These are phyloP conservation scores for Thalassarche chlororhynchos DNA, from an alignment of 2,113 vertebrate genomes.

Conservation along the genomic window DNA sequence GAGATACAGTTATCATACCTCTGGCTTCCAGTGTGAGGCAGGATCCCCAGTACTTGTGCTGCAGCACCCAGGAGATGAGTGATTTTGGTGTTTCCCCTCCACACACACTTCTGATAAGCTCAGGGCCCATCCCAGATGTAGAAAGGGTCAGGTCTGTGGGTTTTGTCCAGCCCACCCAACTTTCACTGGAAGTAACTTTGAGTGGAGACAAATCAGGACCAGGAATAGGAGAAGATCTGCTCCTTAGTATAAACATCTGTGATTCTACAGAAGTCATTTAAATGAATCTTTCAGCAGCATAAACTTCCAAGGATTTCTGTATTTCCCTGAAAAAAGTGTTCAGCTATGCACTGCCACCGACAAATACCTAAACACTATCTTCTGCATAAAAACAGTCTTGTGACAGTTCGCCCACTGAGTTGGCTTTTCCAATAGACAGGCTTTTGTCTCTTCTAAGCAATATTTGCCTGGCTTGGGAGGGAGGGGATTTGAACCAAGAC, in stretches of 20 bases:
- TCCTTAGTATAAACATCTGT: background rate
- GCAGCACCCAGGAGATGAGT: background rate
- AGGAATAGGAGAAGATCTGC: background rate
- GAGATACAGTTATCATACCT: background rate
- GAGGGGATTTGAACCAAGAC: background rate
- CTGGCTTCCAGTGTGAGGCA: background rate
- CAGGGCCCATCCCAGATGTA: background rate
- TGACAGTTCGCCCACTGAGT: background rate
- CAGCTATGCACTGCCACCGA: background rate
- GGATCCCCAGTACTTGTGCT: background rate
- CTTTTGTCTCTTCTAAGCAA: background rate
- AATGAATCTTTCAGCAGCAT: background rate
- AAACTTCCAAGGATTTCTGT: background rate
- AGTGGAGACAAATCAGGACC: background rate
- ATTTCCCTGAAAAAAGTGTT: background rate
- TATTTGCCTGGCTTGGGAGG: background rate
- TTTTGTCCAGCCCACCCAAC: background rate
- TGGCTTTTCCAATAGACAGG: background rate
- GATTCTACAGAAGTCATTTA: background rate
- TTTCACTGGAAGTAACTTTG: background rate
- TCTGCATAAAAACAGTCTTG: background rate
- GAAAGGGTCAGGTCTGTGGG: background rate
- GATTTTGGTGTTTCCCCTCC: background rate
- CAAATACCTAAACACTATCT: background rate
- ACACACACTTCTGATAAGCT: background rate